These are phyloP conservation scores for Bicyclus anynana DNA, from an alignment of 1,140 invertebrate species.

Conservation along the genomic window DNA sequence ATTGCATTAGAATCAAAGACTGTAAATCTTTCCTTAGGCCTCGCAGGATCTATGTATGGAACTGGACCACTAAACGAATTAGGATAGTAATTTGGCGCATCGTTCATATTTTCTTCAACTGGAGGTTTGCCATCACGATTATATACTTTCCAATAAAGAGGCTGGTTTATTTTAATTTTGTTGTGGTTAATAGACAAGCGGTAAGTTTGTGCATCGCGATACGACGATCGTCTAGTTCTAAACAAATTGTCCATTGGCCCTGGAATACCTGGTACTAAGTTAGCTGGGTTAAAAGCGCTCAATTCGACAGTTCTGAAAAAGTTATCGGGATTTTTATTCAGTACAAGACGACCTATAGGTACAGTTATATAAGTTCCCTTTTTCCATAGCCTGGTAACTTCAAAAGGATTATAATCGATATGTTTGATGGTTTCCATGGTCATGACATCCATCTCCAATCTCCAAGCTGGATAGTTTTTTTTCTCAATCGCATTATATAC, in stretches of 20 bases:
- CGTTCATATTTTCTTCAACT: conserved; percentile 80
- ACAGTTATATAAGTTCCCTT: conserved; percentile 89
- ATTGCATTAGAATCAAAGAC: conserved; percentile 37
- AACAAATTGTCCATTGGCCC: conserved; percentile 91
- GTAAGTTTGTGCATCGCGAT: conserved; percentile 91
- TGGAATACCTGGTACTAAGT: conserved; percentile 91
- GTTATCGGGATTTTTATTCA: conserved; percentile 90
- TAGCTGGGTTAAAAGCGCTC: conserved; percentile 89
- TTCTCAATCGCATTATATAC: conserved; percentile 50
- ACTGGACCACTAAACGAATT: conserved; percentile 92
- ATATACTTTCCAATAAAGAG: conserved; percentile 85
- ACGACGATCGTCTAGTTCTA: conserved; percentile 90
- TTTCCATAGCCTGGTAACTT: conserved; percentile 87
- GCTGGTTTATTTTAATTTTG: conserved; percentile 93
- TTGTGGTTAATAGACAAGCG: conserved; percentile 90
- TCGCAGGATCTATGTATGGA: conserved; percentile 39
- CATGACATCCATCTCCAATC: conserved; percentile 79
- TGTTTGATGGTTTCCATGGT: conserved; percentile 72
- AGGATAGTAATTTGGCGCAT: conserved; percentile 94
- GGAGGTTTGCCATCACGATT: conserved; percentile 81
- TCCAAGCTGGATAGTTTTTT: conserved; percentile 84
- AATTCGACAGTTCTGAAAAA: conserved; percentile 93
- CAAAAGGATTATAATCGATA: conserved; percentile 81
- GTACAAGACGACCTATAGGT: conserved; percentile 88
- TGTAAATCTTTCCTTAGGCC: conserved; percentile 31